Percentiles rank a stretch among this genome's conserved stretches.
phyloP scores from a whole-genome alignment of 2,888 invertebrate species.

The Chironomus riparius region DNA sequence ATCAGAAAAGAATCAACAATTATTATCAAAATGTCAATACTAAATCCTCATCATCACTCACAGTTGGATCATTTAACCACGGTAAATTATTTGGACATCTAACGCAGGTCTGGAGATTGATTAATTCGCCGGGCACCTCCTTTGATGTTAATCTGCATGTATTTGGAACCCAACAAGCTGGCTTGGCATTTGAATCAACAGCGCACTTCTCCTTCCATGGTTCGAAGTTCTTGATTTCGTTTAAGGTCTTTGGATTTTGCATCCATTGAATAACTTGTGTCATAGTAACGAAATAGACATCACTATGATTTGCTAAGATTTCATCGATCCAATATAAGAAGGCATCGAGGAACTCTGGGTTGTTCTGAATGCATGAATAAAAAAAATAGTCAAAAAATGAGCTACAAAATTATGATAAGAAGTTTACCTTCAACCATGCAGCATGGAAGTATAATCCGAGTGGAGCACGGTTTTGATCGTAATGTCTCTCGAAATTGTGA shows the following conservation, averaged over 20 bases:
- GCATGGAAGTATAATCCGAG: constrained; percentile 88
- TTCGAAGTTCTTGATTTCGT: constrained; percentile 84
- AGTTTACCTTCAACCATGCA: constrained; percentile 57
- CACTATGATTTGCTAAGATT: constrained; percentile 71
- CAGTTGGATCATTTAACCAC: constrained; percentile 80
- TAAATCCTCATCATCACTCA: neutral
- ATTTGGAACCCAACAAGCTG: constrained; percentile 80
- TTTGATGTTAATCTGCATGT: constrained; percentile 85
- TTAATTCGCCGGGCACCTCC: constrained; percentile 89
- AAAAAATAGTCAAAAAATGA: constrained; percentile 34
- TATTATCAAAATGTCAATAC: neutral
- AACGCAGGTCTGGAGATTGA: constrained; percentile 86
- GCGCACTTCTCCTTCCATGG: constrained; percentile 90
- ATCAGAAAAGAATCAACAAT: neutral
- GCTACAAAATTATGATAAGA: neutral
- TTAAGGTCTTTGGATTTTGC: constrained; percentile 76
- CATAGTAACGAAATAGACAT: constrained; percentile 92
- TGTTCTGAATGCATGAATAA: constrained; percentile 49
- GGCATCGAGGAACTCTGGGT: constrained; percentile 84
- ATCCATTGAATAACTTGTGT: constrained; percentile 96
- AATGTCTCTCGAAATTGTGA: constrained; percentile 88
- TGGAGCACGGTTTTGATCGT: constrained; percentile 82
- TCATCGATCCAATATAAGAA: constrained; percentile 92
- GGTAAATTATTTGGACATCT: constrained; percentile 92
- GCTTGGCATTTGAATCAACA: constrained; percentile 63